Conservation (phyloP, 2,113 vertebrate species). For the Dendrocopos noguchii region DNA sequence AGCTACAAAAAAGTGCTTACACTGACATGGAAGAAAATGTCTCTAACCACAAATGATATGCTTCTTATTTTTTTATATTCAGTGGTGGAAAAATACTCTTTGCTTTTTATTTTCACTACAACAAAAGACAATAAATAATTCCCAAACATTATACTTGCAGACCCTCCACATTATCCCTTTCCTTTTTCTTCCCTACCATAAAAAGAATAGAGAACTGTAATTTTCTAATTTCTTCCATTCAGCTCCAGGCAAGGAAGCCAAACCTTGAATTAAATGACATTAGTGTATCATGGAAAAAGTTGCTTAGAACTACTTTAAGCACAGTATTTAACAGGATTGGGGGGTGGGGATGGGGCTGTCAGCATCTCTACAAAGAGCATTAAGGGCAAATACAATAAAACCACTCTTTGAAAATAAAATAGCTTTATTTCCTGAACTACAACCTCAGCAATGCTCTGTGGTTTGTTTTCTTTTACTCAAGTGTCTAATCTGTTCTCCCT, state of each 20-base stretch:
- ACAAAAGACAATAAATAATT: background rate
- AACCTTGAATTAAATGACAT: background rate
- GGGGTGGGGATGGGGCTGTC: background rate
- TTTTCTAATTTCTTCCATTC: background rate
- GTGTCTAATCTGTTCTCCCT: background rate
- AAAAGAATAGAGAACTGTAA: background rate
- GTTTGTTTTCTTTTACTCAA: background rate
- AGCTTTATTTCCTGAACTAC: background rate
- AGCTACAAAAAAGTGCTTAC: background rate
- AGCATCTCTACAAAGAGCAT: background rate
- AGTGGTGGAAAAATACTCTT: background rate
- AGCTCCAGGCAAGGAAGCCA: background rate
- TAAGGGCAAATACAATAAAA: background rate
- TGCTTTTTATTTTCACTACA: background rate
- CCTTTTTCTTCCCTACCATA: accelerated
- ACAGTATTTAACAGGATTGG: background rate
- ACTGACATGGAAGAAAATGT: background rate
- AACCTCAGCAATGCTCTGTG: background rate
- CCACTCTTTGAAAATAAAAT: background rate
- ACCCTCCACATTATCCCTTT: background rate
- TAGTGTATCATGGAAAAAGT: background rate
- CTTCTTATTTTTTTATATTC: background rate
- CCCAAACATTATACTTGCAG: background rate
- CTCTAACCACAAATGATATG: background rate
- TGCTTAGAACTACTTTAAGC: background rate